phyloP scores from a whole-genome alignment of 2,113 vertebrate genomes.

The Thalassoma bifasciatum region DNA sequence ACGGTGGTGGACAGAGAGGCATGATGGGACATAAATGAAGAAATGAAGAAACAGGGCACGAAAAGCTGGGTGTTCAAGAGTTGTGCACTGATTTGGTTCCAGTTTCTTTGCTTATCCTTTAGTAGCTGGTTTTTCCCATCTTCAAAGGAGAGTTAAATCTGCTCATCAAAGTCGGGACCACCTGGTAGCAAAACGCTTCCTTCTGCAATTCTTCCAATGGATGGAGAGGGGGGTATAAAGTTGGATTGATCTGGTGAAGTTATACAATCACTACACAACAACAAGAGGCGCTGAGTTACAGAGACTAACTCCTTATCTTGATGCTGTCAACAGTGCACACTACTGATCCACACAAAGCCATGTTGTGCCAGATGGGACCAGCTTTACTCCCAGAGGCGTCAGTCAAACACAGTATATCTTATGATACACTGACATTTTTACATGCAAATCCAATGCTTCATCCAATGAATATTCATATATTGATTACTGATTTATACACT shows the following conservation, averaged over 20 bases:
- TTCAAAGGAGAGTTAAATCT: too few species aligned
- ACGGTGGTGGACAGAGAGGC: constrained; percentile 18
- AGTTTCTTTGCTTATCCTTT: constrained; percentile 31
- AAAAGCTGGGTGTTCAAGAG: constrained; percentile 34
- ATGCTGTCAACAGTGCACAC: too few species aligned
- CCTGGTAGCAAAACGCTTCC: too few species aligned
- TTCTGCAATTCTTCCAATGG: too few species aligned
- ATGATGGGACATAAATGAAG: constrained; percentile 36
- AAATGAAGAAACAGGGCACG: constrained; percentile 16
- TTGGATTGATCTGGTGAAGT: not conserved
- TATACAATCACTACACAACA: not conserved
- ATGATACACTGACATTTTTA: too few species aligned
- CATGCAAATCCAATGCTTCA: not conserved
- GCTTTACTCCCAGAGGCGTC: not conserved
- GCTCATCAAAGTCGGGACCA: constrained; percentile 12
- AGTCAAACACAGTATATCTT: too few species aligned
- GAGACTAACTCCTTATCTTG: too few species aligned
- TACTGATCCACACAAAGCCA: not conserved
- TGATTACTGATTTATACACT: too few species aligned
- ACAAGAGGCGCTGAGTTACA: too few species aligned
- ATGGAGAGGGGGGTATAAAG: constrained; percentile 4
- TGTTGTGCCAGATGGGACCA: not conserved
- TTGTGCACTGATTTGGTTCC: constrained; percentile 17
- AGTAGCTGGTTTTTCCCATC: not conserved
- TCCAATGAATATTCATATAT: too few species aligned